Evolutionary conservation across 2,797 vertebrate genomes (phyloP).

Genomic region (Bryconaethiops microstoma): DNA sequence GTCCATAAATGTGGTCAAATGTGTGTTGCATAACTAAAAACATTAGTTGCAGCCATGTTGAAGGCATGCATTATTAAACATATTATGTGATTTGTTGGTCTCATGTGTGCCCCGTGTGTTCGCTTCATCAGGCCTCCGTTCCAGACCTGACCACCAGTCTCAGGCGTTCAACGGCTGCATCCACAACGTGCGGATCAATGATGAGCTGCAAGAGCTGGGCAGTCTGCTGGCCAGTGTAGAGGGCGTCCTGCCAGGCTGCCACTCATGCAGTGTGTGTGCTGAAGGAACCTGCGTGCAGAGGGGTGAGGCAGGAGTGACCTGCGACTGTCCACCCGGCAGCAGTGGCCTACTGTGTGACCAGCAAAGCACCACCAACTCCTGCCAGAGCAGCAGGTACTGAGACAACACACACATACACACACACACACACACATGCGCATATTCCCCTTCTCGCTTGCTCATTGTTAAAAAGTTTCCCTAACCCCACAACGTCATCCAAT

Average conservation of each 20-base stretch:
- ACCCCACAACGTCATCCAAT: too few relatives aligned
- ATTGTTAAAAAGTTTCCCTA: too few relatives aligned
- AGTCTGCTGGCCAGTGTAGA: constrained; percentile 77
- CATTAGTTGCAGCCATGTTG: neutral
- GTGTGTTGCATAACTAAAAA: neutral
- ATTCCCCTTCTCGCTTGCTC: too few relatives aligned
- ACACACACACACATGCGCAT: too few relatives aligned
- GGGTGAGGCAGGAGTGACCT: constrained; percentile 88
- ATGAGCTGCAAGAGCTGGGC: constrained; percentile 92
- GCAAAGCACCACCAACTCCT: constrained; percentile 76
- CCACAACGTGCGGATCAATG: constrained; percentile 92
- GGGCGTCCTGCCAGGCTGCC: constrained; percentile 91
- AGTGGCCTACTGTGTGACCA: constrained; percentile 88
- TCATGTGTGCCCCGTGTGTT: constrained; percentile 88
- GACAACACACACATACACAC: neutral
- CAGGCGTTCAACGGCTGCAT: constrained; percentile 95
- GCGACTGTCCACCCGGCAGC: constrained; percentile 90
- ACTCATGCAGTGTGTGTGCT: constrained; percentile 91
- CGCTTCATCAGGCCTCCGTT: constrained; percentile 84
- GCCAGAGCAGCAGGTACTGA: constrained; percentile 85
- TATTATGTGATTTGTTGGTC: neutral
- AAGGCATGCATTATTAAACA: neutral
- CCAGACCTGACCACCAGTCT: constrained; percentile 85
- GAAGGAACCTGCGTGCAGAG: constrained; percentile 89
- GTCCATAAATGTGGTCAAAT: neutral